Conservation (phyloP, 2,797 vertebrate species). For the Cyprinodon diabolis region DNA sequence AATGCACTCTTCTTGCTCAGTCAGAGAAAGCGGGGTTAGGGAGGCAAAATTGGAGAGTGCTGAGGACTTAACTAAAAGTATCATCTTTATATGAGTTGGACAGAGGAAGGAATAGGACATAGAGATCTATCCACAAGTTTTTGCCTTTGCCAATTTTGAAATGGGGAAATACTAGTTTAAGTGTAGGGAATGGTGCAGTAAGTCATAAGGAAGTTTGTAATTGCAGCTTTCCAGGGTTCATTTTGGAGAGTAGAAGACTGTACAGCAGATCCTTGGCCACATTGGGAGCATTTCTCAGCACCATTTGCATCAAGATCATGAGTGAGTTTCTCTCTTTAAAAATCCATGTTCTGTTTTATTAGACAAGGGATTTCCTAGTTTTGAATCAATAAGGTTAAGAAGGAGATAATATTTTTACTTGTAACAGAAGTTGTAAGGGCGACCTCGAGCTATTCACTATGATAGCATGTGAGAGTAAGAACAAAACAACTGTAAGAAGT, state of each 20-base stretch:
- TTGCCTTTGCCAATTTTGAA: neutral
- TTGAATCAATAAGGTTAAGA: neutral
- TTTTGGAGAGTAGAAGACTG: neutral
- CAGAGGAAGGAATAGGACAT: neutral
- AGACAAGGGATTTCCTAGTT: neutral
- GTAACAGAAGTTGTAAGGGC: neutral
- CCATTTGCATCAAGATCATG: conserved; percentile 3
- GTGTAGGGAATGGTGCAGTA: neutral
- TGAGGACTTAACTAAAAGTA: no score
- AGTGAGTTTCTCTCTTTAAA: neutral
- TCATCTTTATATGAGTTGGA: neutral
- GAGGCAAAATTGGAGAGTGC: no score
- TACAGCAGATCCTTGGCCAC: neutral
- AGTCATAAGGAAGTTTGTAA: neutral
- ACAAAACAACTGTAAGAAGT: neutral
- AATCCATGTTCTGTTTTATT: neutral
- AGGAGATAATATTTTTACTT: neutral
- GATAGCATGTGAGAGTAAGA: neutral
- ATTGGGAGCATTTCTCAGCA: neutral
- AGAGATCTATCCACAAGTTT: neutral
- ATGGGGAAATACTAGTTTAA: neutral
- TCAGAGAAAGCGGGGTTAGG: no score
- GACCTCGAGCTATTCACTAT: neutral
- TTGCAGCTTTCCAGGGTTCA: neutral
- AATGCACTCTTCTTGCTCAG: no score